These are phyloP conservation scores for Mixornis gularis DNA, from an alignment of 2,113 vertebrate species.

Conservation along the genomic window DNA sequence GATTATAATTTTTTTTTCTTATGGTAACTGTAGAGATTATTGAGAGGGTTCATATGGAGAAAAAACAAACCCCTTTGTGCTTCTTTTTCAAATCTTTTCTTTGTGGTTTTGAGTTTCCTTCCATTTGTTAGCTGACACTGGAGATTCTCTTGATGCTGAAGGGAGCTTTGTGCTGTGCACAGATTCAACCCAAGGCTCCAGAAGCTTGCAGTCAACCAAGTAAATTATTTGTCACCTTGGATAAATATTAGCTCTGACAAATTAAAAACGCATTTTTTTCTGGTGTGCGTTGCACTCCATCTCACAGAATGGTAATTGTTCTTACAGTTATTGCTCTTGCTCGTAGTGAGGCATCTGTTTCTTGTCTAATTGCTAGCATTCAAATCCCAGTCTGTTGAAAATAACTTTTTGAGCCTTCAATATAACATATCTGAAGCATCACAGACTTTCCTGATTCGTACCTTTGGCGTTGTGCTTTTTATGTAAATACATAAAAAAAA, in stretches of 20 bases:
- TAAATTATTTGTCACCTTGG: conserved; percentile 9
- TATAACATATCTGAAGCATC: not conserved
- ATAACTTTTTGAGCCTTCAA: not conserved
- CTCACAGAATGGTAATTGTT: not conserved
- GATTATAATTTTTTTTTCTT: not conserved
- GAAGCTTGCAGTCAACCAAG: not conserved
- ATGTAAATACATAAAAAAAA: not conserved
- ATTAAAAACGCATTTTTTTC: not conserved
- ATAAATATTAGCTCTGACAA: conserved; percentile 31
- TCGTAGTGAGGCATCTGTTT: not conserved
- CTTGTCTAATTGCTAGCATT: not conserved
- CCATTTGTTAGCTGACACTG: not conserved
- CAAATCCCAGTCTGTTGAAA: not conserved
- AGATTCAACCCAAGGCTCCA: not conserved
- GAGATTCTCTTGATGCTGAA: not conserved
- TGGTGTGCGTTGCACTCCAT: not conserved
- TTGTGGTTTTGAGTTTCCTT: not conserved
- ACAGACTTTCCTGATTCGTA: accelerated
- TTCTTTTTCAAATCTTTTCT: not conserved
- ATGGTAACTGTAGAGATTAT: not conserved
- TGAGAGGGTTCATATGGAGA: not conserved
- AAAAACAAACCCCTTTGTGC: not conserved
- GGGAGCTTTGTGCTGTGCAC: not conserved
- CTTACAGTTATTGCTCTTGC: not conserved
- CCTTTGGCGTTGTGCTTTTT: not conserved